Percentiles rank a stretch among this genome's conserved stretches.
Evolutionary conservation across 2,113 vertebrate genomes (phyloP).

Genomic region (Narcine bancroftii): DNA sequence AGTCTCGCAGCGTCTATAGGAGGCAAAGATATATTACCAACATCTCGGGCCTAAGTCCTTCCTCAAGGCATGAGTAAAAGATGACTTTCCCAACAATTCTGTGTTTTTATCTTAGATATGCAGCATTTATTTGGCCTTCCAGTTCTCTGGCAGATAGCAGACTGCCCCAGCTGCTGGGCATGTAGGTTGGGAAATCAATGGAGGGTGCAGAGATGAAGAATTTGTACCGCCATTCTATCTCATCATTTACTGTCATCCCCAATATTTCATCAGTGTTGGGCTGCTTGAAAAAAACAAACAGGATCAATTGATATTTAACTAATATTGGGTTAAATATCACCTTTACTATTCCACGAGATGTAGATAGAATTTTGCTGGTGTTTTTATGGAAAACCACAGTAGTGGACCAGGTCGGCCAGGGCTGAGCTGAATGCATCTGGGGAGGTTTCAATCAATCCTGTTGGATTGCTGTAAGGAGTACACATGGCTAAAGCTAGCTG

Average conservation of each 20-base stretch:
- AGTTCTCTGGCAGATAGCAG: neutral
- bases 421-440: no score
- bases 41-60: no score
- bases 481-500: no score
- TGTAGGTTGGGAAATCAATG: neutral
- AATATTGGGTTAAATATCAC: neutral
- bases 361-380: neutral
- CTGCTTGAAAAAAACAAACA: neutral
- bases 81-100: no score
- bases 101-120: no score
- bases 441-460: no score
- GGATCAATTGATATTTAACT: neutral
- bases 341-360: neutral
- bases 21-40: no score
- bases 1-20: no score
- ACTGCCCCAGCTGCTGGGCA: neutral
- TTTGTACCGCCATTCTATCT: neutral
- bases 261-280: neutral
- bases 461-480: no score
- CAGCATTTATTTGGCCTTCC: neutral
- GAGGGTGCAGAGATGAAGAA: neutral
- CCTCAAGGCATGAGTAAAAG: no score
- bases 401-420: no score
- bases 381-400: neutral
- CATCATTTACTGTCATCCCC: neutral